These are phyloP conservation scores for Drosophila ustulata DNA, from an alignment of 2,888 invertebrate genomes.

Conservation along the genomic window DNA sequence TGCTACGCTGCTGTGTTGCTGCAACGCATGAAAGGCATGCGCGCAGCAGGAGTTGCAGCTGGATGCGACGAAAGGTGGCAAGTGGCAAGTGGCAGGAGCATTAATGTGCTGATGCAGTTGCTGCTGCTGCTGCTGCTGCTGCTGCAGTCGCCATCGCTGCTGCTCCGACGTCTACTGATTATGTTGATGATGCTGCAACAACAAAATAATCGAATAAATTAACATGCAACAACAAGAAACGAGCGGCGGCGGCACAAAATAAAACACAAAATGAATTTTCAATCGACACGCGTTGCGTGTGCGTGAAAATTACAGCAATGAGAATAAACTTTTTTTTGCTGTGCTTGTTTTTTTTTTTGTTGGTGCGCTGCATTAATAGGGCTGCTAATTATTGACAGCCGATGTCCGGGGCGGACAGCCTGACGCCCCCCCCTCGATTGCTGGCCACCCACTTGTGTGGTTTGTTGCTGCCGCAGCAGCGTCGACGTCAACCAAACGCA, in stretches of 20 bases:
- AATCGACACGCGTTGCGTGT: conserved; percentile 48
- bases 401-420: neutral
- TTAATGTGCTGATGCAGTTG: conserved; percentile 30
- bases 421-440: neutral
- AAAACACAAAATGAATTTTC: conserved; percentile 39
- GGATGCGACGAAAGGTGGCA: neutral
- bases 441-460: conserved; percentile 51
- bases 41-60: conserved; percentile 37
- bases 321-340: neutral
- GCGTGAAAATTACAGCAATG: conserved; percentile 40
- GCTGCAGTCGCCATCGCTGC: conserved; percentile 9
- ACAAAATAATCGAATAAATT: conserved; percentile 65
- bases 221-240: conserved; percentile 44
- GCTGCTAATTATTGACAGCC: conserved; percentile 76
- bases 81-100: conserved; percentile 6
- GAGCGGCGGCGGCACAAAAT: conserved; percentile 1
- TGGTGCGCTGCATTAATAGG: conserved; percentile 57
- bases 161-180: conserved; percentile 52
- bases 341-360: neutral
- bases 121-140: conserved; percentile 16
- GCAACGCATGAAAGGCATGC: conserved; percentile 53
- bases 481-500: conserved; percentile 28
- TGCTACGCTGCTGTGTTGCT: too few relatives aligned
- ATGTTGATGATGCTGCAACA: conserved; percentile 66
- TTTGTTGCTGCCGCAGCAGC: conserved; percentile 40